Evolutionary conservation across 1,140 invertebrate genomes (phyloP).

Genomic region (Brachionus koreanus): DNA sequence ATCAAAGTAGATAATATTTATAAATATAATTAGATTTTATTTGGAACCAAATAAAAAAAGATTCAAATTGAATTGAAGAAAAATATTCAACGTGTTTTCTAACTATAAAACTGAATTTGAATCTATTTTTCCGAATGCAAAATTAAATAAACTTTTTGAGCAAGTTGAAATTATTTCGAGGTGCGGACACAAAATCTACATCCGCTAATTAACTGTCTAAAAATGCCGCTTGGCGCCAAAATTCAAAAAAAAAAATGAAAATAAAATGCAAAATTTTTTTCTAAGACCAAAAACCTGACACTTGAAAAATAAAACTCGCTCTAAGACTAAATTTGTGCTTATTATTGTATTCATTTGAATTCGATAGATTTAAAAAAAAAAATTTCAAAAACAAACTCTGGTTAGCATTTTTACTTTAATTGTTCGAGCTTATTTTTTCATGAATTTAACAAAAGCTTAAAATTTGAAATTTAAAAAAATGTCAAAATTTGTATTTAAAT

Average conservation of each 20-base stretch:
- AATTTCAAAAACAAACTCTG: background rate
- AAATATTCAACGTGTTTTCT: constrained; percentile 27
- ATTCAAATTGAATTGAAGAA: background rate
- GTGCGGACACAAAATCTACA: background rate
- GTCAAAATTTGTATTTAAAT: constrained; percentile 18
- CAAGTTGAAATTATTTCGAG: background rate
- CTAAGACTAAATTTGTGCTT: background rate
- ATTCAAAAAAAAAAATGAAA: background rate
- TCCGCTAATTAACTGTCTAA: background rate
- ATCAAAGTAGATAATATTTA: background rate
- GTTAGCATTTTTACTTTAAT: background rate
- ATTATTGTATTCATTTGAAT: background rate
- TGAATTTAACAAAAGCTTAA: background rate
- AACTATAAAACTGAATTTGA: background rate
- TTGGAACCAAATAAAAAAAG: background rate
- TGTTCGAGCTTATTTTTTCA: background rate
- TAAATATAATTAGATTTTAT: background rate
- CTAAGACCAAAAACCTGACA: background rate
- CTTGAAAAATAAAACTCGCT: background rate
- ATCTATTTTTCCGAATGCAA: background rate
- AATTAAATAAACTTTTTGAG: constrained; percentile 35
- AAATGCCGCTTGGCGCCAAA: background rate
- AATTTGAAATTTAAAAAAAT: background rate
- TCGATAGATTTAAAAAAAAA: background rate
- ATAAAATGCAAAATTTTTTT: background rate